Evolutionary conservation across 2,888 invertebrate genomes (phyloP), one percentile per base, ranked within the genome.

Genomic region (Agelastica alni): DNA sequence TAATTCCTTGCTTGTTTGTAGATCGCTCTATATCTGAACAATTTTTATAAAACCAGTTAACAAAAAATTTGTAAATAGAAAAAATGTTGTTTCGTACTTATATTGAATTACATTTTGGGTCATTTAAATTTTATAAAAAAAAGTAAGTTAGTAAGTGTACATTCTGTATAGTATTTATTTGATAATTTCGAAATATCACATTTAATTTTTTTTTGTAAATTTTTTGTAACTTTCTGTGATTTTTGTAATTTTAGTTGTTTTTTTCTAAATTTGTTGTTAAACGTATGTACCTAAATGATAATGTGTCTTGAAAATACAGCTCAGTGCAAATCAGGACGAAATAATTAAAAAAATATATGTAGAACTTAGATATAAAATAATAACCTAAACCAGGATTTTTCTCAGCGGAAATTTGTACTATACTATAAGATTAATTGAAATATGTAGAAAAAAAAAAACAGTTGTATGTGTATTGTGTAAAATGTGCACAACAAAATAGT

Each of bases 141-240:
- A 65, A 63, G 61, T 62, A 66, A 65, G 59, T 66, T 69, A 65
- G 57, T 66, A 68, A 66, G 72, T 75, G 75, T 75, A 75, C 73
- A 75, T 75, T 75, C 71, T 75, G 75, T 75, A 75, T 73, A 75
- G 74, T 75, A 75, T 75, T 75, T 75, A 75, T 75, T 75, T 59
- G 56, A 65, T 64, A 58, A 65, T 63, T 69, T 69, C 66, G 64
- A 68, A 69, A 66, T 67, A 65, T 69, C 61, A 69, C 65, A 63
- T 59, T 63, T 67, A 67, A 62, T 54, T 55, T 59, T 60, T 55
- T 57, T 59, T 57, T 68, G 66, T 66, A 67, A 67, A 66, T 64
- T 66, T 65, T 63, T 69, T 69, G 67, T 69, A 72, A 74, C 71
- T 66, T 72, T 74, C 74, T 75, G 75, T 75, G 74, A 75, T 74